Base-by-base conservation (phyloP, 2,888 invertebrate genomes). In the Eupithecia tripunctaria region DNA sequence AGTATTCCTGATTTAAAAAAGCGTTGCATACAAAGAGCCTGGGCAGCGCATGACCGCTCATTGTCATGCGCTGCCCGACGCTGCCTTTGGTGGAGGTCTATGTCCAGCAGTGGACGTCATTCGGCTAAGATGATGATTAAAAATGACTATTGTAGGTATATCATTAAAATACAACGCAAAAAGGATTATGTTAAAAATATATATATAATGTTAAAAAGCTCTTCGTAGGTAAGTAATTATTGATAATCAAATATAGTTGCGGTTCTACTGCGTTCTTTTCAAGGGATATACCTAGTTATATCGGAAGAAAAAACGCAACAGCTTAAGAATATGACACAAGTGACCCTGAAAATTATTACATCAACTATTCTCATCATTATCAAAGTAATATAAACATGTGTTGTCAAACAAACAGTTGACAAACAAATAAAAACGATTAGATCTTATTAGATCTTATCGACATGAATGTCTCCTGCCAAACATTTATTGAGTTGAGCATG, bases 341-440 rank as follows among this genome's bases (percentile, higher is more conserved):
- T 71, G 38, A 67, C 63, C 71, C 51, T 71, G 67, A 67, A 63
- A 71, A 12, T 51, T 12, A 27, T 15, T 67, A 67, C 67, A 51
- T 38, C 56, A 63, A 63, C 56, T 7, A 21, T 27, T 62, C 32
- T 14, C 36, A 3, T 18, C 41, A 56, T 41, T 3, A 70, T 47
- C n/a, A 56, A 21, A n/a, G 51, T 25, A 29, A 14, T 27, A 47
- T 51, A 25, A 27, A 47, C 3, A 51, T 10, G 41, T 59, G 36
- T 27, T 41, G 10, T 47, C 0, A 47, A 6, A 1, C 5, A 36
- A 5, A 21, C 25, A 56, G 12, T 1, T 56, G 25, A 56, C 25
- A 51, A 56, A 56, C 56, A 56, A 25, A 51, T 12, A 25, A 12
- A 25, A 51, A 21, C 21, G 12, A 8, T 51, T 10, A n/a, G 3